Conservation (phyloP, 2,888 invertebrate species). For the Drosophila fulvimacula region DNA sequence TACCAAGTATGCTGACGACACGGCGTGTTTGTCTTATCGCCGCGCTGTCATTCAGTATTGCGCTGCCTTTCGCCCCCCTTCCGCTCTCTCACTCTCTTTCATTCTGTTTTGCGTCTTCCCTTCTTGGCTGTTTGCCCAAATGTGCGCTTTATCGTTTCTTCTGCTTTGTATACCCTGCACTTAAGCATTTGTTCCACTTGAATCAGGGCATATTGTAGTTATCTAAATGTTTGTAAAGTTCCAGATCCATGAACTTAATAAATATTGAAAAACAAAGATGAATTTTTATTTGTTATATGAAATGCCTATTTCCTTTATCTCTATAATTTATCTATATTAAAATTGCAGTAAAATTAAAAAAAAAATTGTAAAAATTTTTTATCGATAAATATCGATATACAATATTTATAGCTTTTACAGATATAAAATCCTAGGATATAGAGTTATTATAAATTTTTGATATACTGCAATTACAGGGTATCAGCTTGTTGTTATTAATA, state of each 20-base stretch:
- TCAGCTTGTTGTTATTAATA: background rate
- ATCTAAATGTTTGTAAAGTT: background rate
- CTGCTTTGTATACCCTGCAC: slow-evolving; percentile 8
- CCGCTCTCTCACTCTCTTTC: background rate
- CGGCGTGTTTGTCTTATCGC: slow-evolving; percentile 41
- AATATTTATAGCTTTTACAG: too few relatives aligned
- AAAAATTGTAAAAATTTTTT: too few relatives aligned
- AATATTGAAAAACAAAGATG: too few relatives aligned
- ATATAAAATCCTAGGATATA: too few relatives aligned
- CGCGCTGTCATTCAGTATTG: slow-evolving; percentile 28
- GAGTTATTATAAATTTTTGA: too few relatives aligned
- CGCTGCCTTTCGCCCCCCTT: background rate
- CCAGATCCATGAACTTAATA: too few relatives aligned
- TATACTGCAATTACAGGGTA: slow-evolving; percentile 1
- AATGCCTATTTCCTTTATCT: too few relatives aligned
- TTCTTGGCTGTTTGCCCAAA: slow-evolving; percentile 42
- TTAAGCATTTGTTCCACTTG: background rate
- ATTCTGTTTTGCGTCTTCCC: background rate
- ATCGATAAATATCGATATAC: too few relatives aligned
- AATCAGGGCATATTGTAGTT: background rate
- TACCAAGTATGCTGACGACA: slow-evolving; percentile 23
- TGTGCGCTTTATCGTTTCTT: slow-evolving; percentile 28
- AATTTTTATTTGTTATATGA: too few relatives aligned
- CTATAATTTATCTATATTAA: too few relatives aligned
- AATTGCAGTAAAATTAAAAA: too few relatives aligned